phyloP scores from a whole-genome alignment of 2,113 vertebrate species.

The Gallinago undulata region DNA sequence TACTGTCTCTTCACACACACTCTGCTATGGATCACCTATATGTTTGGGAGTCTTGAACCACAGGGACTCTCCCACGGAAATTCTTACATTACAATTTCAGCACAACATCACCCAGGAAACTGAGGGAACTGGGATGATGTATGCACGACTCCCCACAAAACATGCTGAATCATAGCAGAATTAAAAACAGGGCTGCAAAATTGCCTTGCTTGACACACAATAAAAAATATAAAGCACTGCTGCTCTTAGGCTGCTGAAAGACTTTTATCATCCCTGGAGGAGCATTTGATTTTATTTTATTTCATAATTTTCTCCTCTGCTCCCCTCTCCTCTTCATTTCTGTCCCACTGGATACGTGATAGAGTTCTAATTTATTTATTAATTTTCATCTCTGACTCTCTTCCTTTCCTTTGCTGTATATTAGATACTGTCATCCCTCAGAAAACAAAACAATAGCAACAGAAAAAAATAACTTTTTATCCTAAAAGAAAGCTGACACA shows the following conservation, averaged over 20 bases:
- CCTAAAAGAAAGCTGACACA: conserved; percentile 52
- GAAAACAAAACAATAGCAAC: neutral
- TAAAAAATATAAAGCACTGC: neutral
- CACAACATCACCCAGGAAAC: neutral
- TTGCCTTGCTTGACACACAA: neutral
- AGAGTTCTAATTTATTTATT: neutral
- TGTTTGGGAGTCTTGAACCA: neutral
- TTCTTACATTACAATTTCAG: neutral
- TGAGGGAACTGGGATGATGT: neutral
- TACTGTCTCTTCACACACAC: too few species aligned
- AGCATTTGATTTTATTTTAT: neutral
- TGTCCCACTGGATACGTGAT: neutral
- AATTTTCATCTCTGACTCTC: neutral
- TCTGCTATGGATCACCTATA: neutral
- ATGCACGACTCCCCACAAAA: neutral
- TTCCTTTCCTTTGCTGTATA: neutral
- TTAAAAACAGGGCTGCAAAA: neutral
- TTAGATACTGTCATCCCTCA: conserved; percentile 20
- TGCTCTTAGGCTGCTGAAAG: neutral
- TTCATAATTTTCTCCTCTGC: neutral
- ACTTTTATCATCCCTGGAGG: neutral
- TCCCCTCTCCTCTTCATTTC: neutral
- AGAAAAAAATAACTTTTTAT: neutral
- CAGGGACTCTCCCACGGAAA: neutral
- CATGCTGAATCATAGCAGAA: neutral